Evolutionary conservation across 2,888 invertebrate genomes (phyloP).

Genomic region (Ophion costatus): DNA sequence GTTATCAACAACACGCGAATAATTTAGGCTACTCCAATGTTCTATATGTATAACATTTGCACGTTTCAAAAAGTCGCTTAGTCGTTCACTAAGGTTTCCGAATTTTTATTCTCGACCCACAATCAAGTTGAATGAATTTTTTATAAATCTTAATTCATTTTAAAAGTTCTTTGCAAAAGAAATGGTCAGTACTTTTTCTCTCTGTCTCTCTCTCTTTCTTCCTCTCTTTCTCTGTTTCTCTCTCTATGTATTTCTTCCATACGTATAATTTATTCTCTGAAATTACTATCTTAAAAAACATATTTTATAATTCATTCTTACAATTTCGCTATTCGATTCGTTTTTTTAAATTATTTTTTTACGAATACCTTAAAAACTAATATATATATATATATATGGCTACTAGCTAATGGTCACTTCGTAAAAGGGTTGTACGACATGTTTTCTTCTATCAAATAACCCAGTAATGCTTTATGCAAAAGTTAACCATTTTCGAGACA

Average conservation of each 20-base stretch:
- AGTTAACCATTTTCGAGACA: too few species aligned
- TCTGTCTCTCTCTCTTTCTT: background rate
- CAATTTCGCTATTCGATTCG: background rate
- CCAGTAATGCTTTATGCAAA: too few species aligned
- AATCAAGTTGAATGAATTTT: background rate
- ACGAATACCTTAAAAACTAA: too few species aligned
- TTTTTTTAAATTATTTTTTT: too few species aligned
- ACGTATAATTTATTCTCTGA: background rate
- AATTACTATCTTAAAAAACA: background rate
- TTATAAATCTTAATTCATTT: background rate
- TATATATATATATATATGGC: too few species aligned
- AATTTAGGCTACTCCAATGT: background rate
- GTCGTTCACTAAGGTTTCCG: background rate
- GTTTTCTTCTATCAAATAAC: too few species aligned
- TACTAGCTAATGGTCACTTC: too few species aligned
- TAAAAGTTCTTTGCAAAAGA: background rate
- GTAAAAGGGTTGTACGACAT: too few species aligned
- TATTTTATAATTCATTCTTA: background rate
- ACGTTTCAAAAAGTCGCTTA: slow-evolving; percentile 26
- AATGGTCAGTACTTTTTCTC: background rate
- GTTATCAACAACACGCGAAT: background rate
- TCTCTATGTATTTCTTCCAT: background rate
- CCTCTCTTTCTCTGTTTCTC: background rate
- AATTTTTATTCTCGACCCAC: background rate
- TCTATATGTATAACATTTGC: slow-evolving; percentile 26